Conservation (phyloP, 2,797 vertebrate genomes). For the Acanthis flammea region DNA sequence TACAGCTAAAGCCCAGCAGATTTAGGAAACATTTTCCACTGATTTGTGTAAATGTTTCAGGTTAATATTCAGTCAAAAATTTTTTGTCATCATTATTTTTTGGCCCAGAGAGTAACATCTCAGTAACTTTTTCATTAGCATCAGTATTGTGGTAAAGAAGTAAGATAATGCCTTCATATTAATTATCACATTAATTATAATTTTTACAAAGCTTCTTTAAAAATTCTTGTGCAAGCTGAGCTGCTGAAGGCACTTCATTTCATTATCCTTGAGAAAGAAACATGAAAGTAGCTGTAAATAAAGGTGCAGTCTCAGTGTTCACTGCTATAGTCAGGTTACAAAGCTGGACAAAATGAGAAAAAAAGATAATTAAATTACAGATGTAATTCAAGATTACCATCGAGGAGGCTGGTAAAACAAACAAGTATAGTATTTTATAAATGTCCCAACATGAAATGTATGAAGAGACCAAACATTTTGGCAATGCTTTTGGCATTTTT, state of each 20-base stretch:
- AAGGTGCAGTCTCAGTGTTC: neutral
- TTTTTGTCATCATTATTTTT: neutral
- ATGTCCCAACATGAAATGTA: neutral
- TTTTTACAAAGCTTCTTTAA: neutral
- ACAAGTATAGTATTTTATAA: neutral
- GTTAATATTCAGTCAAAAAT: neutral
- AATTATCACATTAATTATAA: neutral
- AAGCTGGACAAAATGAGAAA: neutral
- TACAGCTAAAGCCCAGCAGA: neutral
- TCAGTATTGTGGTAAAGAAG: neutral
- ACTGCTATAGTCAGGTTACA: neutral
- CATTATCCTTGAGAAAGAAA: neutral
- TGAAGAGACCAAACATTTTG: neutral
- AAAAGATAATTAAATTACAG: neutral
- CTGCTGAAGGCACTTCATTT: neutral
- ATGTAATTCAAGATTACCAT: constrained; percentile 29
- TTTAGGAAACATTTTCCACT: neutral
- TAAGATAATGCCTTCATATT: neutral
- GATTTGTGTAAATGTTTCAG: neutral
- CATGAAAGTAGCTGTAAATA: constrained; percentile 15
- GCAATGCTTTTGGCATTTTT: neutral
- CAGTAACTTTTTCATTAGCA: neutral
- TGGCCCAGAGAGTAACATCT: neutral
- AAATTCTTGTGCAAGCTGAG: neutral
- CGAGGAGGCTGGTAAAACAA: neutral